phyloP scores from a whole-genome alignment of 2,797 vertebrate genomes.

The Pipistrellus pygmaeus region DNA sequence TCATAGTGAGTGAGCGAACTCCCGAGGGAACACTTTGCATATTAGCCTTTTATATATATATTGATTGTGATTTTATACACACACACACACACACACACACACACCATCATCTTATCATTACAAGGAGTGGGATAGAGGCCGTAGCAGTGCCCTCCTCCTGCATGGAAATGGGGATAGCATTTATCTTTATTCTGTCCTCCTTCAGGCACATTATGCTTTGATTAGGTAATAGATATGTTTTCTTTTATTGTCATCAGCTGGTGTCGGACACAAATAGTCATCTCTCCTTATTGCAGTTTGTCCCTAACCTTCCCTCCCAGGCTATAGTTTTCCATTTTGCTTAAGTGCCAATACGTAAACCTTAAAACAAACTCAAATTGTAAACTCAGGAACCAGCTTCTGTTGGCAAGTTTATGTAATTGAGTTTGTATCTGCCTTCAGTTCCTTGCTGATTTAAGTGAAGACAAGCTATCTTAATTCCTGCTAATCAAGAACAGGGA shows the following conservation, averaged over 20 bases:
- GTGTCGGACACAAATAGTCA: background rate
- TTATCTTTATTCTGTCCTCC: background rate
- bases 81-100: background rate
- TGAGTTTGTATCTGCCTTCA: background rate
- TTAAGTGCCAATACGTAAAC: background rate
- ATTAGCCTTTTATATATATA: no score
- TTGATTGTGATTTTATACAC: background rate
- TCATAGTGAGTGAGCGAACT: no score
- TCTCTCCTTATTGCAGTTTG: background rate
- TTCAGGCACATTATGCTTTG: background rate
- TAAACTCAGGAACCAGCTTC: background rate
- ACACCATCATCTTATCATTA: background rate
- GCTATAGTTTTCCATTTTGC: background rate
- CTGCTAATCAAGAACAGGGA: constrained; percentile 21
- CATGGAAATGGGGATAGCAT: background rate
- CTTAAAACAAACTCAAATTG: constrained; percentile 27
- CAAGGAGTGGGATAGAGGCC: background rate
- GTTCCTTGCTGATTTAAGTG: background rate
- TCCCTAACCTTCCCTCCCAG: background rate
- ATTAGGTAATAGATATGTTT: background rate
- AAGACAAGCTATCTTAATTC: background rate
- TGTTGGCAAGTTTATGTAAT: background rate
- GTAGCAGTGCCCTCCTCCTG: background rate
- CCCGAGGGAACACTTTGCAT: no score
- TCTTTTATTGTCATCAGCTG: background rate